Percentiles rank a stretch among this genome's conserved stretches.
Conservation (phyloP, 2,797 vertebrate genomes). For the Florisuga fusca region DNA sequence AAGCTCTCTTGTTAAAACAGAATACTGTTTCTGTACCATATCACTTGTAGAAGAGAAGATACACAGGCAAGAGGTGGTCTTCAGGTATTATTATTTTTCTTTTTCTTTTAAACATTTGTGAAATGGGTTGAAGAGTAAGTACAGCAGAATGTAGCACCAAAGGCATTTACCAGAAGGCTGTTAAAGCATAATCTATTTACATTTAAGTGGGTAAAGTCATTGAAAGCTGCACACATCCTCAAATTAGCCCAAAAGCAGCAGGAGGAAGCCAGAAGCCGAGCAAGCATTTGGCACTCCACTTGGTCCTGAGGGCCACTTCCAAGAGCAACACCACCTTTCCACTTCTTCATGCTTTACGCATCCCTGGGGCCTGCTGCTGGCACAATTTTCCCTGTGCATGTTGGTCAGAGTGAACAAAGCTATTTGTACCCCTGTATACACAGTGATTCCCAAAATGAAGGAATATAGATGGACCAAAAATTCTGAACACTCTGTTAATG, state of each 20-base stretch:
- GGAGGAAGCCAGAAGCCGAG: not conserved
- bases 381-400: not conserved
- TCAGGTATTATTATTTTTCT: too few species aligned
- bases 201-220: not conserved
- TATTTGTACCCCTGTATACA: not conserved
- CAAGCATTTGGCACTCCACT: too few species aligned
- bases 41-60: not conserved
- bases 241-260: not conserved
- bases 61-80: not conserved
- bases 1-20: not conserved
- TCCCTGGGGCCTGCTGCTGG: not conserved
- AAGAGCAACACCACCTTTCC: not conserved
- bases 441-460: not conserved
- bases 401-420: not conserved
- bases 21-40: accelerated
- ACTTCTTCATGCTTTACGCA: accelerated
- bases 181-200: not conserved
- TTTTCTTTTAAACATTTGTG: not conserved
- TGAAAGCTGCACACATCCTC: not conserved
- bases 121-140: not conserved
- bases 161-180: not conserved
- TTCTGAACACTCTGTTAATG: not conserved
- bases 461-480: not conserved
- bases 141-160: not conserved
- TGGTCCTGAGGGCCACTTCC: accelerated